Evolutionary conservation across 2,888 invertebrate species (phyloP).

Genomic region (Patella pellucida): DNA sequence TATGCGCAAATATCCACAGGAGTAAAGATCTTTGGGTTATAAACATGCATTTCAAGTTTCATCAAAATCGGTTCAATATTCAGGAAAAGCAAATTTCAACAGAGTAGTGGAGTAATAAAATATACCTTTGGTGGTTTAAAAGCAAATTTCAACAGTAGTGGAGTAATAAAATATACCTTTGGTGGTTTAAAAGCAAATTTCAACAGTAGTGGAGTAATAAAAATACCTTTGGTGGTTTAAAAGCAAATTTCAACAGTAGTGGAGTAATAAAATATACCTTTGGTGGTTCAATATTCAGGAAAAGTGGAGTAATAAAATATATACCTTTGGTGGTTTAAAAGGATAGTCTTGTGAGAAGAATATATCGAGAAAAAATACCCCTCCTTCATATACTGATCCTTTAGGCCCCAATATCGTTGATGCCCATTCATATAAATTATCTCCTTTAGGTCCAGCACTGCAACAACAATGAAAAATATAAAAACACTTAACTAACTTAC

Average conservation of each 20-base stretch:
- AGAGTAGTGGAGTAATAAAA: too few relatives aligned
- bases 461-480: slow-evolving; percentile 42
- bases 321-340: slow-evolving; percentile 96
- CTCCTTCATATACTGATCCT: slow-evolving; percentile 97
- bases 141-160: too few relatives aligned
- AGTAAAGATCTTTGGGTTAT: too few relatives aligned
- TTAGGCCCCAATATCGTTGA: slow-evolving; percentile 89
- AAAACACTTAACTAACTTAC: slow-evolving; percentile 1
- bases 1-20: too few relatives aligned
- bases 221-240: slow-evolving; percentile 89
- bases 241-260: too few relatives aligned
- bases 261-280: slow-evolving; percentile 77
- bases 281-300: too few relatives aligned
- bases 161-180: slow-evolving; percentile 77
- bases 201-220: too few relatives aligned
- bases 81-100: too few relatives aligned
- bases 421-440: slow-evolving; percentile 86
- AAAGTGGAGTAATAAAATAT: too few relatives aligned
- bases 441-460: slow-evolving; percentile 97
- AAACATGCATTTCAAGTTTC: too few relatives aligned
- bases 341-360: slow-evolving; percentile 98
- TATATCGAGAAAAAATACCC: slow-evolving; percentile 97
- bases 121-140: slow-evolving; percentile 92
- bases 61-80: too few relatives aligned
- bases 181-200: too few relatives aligned